Evolutionary conservation across 2,113 vertebrate species (phyloP), one percentile per base, ranked within the genome.

Genomic region (Nestor notabilis): DNA sequence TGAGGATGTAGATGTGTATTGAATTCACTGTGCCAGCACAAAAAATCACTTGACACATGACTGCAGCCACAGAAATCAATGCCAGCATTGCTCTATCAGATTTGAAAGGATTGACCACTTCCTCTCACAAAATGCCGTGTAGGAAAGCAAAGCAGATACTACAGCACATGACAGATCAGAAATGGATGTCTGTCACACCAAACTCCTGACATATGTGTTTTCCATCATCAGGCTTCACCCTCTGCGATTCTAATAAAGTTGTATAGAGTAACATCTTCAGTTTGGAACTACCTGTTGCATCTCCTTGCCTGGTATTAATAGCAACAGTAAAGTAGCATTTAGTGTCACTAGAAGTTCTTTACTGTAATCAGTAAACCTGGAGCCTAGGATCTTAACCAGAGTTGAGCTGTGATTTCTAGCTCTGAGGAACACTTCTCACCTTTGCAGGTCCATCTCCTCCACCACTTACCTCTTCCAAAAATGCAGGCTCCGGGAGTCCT

Each of bases 381-480:
- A 83, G 23, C 13, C 44, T 61, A 24, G 24, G 15, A 65, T 49
- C 24, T 77, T 74, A 89, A 61, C 5, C 28, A 55, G 52, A 49
- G 11, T 28, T 69, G 47, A 37, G 18, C 28, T 65, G 44, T 49
- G 80, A 83, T 55, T 92, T 88, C 68, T 69, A 18, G 13, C 14
- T 87, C 43, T 49, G 63, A 86, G 66, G 56, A 80, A 70, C 25
- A 19, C 6, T 85, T 71, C 78, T 93, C 60, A 95, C 83, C 41
- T 95, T 88, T 90, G 50, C 49, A 74, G 41, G 63, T 70, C 88
- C 41, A 46, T 15, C 49, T 86, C 37, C 11, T 81, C 13, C 0
- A 0, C 33, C 68, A 93, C 94, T 92, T 96, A 93, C 94, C 92
- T 95, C 37, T 88, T 90, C 41, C 37, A 39, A 66, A 90, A 86